These are phyloP conservation scores for Dendrocincla tyrannina DNA, from an alignment of 2,797 vertebrate species.

Conservation along the genomic window DNA sequence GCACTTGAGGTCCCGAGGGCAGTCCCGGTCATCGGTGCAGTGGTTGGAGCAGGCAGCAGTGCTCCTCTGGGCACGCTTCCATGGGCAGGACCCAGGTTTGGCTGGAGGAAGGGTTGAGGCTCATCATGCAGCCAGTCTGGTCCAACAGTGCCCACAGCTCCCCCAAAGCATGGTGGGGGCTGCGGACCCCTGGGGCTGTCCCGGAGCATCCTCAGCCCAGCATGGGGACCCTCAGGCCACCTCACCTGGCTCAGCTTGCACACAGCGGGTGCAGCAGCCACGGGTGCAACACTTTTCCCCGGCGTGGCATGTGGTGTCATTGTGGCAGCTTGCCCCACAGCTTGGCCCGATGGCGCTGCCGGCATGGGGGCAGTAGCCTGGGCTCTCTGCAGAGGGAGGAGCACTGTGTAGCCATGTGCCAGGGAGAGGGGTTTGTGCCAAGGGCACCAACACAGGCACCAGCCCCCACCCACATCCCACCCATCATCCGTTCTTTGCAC, in stretches of 20 bases:
- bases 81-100: not conserved
- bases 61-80: not conserved
- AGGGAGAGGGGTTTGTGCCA: accelerated
- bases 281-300: conserved; percentile 21
- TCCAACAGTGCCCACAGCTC: accelerated
- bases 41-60: not conserved
- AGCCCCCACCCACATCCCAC: not conserved
- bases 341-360: accelerated
- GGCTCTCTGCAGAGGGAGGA: conserved; percentile 1
- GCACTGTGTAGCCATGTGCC: accelerated
- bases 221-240: accelerated
- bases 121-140: not conserved
- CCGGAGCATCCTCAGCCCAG: not conserved
- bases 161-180: accelerated
- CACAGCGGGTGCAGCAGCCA: not conserved
- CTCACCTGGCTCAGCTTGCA: not conserved
- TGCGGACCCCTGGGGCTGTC: not conserved
- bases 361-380: not conserved
- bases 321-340: not conserved
- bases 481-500: accelerated
- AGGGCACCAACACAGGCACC: accelerated
- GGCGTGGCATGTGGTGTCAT: accelerated
- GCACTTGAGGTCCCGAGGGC: not conserved
- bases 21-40: conserved; percentile 22
- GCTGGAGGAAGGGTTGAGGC: not conserved